A percentile compares a stretch with the other conserved stretches of the same genome.
Evolutionary conservation across 1,140 invertebrate species (phyloP).

Genomic region (Araneus ventricosus): DNA sequence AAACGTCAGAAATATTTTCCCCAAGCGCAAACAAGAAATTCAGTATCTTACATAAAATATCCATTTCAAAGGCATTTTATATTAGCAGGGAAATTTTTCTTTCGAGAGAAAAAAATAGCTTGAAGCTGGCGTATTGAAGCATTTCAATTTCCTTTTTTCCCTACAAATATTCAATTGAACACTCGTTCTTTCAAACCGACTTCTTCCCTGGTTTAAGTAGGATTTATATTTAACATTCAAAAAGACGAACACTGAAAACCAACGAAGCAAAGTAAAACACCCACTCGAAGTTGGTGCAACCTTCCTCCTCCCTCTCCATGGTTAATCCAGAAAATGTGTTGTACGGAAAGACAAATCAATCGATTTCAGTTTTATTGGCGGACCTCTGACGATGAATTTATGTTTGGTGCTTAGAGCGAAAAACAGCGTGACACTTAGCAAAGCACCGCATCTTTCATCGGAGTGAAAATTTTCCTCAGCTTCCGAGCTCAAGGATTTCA

Average conservation of each 20-base stretch:
- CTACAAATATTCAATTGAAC: conserved; percentile 34
- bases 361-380: conserved; percentile 60
- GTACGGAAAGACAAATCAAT: conserved; percentile 41
- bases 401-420: conserved; percentile 22
- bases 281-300: neutral
- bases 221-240: neutral
- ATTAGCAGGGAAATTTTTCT: neutral
- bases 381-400: conserved; percentile 29
- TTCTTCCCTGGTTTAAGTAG: neutral
- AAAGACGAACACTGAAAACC: neutral
- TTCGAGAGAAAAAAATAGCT: neutral
- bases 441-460: conserved; percentile 19
- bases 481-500: neutral
- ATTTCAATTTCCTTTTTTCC: neutral
- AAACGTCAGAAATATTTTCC: neutral
- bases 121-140: neutral
- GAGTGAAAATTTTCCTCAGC: conserved; percentile 34
- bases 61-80: neutral
- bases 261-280: conserved; percentile 21
- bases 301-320: neutral
- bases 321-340: conserved; percentile 35
- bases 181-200: neutral
- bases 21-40: neutral
- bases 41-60: neutral
- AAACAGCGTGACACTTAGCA: conserved; percentile 53